These are phyloP conservation scores for Phycodurus eques DNA, from an alignment of 2,113 vertebrate genomes.

Conservation along the genomic window DNA sequence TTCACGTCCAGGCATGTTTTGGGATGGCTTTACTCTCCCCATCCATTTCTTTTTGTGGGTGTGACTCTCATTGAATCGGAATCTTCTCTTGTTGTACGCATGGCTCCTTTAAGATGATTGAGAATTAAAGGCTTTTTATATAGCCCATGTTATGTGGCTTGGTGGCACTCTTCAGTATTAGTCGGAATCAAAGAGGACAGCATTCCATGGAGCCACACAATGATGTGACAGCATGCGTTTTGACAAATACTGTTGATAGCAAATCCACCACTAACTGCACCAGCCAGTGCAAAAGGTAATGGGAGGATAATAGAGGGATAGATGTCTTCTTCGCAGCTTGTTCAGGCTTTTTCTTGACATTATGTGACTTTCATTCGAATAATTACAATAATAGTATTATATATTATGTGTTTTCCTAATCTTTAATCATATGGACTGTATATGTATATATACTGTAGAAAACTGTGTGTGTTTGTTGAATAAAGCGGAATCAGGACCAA, in stretches of 20 bases:
- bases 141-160: constrained; percentile 66
- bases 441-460: not conserved
- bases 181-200: constrained; percentile 71
- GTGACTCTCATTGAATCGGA: constrained; percentile 44
- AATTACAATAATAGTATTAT: constrained; percentile 27
- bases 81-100: constrained; percentile 46
- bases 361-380: constrained; percentile 31
- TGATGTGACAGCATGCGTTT: constrained; percentile 63
- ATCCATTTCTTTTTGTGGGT: constrained; percentile 13
- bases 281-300: constrained; percentile 66
- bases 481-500: constrained; percentile 40
- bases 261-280: constrained; percentile 66
- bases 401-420: not conserved
- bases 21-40: constrained; percentile 43
- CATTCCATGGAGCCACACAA: constrained; percentile 60
- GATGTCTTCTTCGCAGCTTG: constrained; percentile 47
- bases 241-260: constrained; percentile 67
- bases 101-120: constrained; percentile 68
- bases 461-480: constrained; percentile 7
- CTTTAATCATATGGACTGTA: not conserved
- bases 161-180: constrained; percentile 67
- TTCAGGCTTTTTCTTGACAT: constrained; percentile 43
- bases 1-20: constrained; percentile 65
- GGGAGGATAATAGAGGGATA: constrained; percentile 64
- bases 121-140: constrained; percentile 71